A percentile compares a stretch with the other conserved stretches of the same genome.
phyloP scores from a whole-genome alignment of 2,888 invertebrate genomes.

The Aphodius sticticus region DNA sequence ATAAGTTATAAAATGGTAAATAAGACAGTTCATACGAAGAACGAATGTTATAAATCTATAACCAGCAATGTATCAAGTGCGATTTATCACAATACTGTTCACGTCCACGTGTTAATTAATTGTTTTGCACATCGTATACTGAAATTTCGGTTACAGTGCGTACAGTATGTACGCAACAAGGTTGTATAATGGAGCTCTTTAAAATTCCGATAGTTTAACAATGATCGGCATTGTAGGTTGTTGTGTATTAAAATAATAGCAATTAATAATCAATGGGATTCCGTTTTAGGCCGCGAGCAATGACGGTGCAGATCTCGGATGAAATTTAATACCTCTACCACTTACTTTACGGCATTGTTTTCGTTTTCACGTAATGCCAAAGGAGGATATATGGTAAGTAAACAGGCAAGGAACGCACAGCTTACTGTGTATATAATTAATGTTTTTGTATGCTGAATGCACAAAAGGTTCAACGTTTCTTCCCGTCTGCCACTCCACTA shows the following conservation, averaged over 20 bases:
- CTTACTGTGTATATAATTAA: not conserved
- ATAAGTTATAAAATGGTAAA: too few species aligned
- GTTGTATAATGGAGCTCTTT: not conserved
- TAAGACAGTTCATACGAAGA: too few species aligned
- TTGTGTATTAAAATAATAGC: constrained; percentile 1
- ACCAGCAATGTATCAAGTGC: not conserved
- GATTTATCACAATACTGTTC: not conserved
- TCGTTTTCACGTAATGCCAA: not conserved
- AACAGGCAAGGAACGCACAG: not conserved
- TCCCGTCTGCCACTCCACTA: not conserved
- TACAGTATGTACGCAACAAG: not conserved
- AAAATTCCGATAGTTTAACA: not conserved
- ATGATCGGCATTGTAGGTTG: not conserved
- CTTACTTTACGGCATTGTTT: not conserved
- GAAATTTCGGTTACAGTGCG: not conserved
- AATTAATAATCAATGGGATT: not conserved
- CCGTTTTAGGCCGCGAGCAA: not conserved
- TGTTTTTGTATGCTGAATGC: not conserved
- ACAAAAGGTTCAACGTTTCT: not conserved
- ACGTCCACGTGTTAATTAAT: not conserved
- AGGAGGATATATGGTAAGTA: not conserved
- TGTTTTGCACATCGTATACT: not conserved
- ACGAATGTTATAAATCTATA: too few species aligned
- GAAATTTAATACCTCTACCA: not conserved
- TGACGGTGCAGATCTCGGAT: not conserved